These are phyloP conservation scores for Yponomeuta evonymella DNA, from an alignment of 2,888 invertebrate genomes.

Conservation along the genomic window DNA sequence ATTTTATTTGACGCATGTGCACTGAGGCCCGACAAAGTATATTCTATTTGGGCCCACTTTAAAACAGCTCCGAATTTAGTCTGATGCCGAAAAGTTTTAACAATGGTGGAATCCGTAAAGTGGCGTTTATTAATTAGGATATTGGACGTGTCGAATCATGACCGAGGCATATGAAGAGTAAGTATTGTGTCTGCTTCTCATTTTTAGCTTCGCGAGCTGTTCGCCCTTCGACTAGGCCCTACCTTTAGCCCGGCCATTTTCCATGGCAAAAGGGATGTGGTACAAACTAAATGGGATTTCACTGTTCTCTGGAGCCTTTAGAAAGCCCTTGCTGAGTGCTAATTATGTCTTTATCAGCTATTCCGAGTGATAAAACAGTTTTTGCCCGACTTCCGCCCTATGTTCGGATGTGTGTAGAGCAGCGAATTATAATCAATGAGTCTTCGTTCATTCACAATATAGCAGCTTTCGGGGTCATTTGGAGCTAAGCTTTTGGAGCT, in stretches of 20 bases:
- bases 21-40: constrained; percentile 74
- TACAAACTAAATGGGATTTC: constrained; percentile 39
- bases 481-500: constrained; percentile 48
- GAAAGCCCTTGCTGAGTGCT: constrained; percentile 19
- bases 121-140: constrained; percentile 89
- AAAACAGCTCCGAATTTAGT: constrained; percentile 70
- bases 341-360: constrained; percentile 26
- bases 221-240: constrained; percentile 59
- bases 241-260: constrained; percentile 66
- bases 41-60: too few relatives aligned
- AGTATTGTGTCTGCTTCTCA: constrained; percentile 70
- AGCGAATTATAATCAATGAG: constrained; percentile 66
- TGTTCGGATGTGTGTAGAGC: constrained; percentile 49
- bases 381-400: constrained; percentile 63
- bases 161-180: constrained; percentile 94
- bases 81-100: too few relatives aligned
- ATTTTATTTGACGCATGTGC: constrained; percentile 68
- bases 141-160: constrained; percentile 91
- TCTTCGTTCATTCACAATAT: constrained; percentile 70
- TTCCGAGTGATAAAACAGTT: constrained; percentile 30
- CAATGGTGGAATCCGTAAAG: constrained; percentile 88
- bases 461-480: constrained; percentile 64
- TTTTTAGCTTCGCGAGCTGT: constrained; percentile 49
- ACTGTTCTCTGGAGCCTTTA: constrained; percentile 25
- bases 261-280: constrained; percentile 47